These are phyloP conservation scores for Lasioglossum calceatum DNA, from an alignment of 2,888 invertebrate species.

Conservation along the genomic window DNA sequence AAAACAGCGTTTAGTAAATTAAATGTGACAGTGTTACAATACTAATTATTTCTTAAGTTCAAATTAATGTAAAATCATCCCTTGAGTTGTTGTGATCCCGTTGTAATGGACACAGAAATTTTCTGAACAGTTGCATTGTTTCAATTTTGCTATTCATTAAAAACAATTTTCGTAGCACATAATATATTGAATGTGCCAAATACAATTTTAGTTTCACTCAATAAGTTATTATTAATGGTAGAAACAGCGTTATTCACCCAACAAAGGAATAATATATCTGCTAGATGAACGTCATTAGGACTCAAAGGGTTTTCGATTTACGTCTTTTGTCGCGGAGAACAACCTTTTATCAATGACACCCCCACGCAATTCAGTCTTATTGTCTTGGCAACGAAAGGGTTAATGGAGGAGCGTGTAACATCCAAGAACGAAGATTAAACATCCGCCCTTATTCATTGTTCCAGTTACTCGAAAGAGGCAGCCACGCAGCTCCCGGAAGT, in stretches of 20 bases:
- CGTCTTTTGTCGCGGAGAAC: not conserved
- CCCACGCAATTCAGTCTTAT: not conserved
- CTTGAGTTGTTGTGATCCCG: not conserved
- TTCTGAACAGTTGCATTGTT: not conserved
- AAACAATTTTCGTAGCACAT: not conserved
- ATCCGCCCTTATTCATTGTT: conserved; percentile 35
- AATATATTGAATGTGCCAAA: not conserved
- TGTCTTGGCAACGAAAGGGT: conserved; percentile 29
- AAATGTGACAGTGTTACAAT: not conserved
- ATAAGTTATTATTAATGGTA: not conserved
- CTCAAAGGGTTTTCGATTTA: not conserved
- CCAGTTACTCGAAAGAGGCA: conserved; percentile 26
- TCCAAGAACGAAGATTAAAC: conserved; percentile 46
- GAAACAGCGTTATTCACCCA: not conserved
- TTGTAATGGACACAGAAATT: not conserved
- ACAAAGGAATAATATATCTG: not conserved
- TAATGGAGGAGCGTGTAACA: conserved; percentile 24
- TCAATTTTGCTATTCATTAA: not conserved
- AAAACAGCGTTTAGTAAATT: not conserved
- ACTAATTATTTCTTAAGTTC: not conserved
- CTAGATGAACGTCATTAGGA: not conserved
- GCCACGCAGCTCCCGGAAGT: conserved; percentile 48
- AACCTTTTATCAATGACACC: not conserved
- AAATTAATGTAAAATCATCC: not conserved
- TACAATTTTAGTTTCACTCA: not conserved